Conservation (phyloP, 30 jellyfish, hydroid and myxozoan species). For the Cassiopea xamachana region DNA sequence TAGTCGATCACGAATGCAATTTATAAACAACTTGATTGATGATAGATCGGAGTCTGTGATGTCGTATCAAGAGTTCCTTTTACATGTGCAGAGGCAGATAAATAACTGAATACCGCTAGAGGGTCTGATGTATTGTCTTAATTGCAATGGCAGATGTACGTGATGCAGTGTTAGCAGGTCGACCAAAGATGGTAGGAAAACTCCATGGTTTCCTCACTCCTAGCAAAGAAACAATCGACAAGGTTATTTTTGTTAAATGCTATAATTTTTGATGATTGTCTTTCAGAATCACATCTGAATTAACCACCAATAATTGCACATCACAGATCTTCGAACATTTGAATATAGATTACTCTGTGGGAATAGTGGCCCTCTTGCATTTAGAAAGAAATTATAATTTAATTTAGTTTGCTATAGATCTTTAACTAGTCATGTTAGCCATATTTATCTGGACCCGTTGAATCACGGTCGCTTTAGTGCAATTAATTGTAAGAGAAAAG, state of each 20-base stretch:
- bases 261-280: neutral
- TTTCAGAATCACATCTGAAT: neutral
- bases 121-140: neutral
- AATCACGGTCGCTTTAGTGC: neutral
- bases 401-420: neutral
- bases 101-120: conserved; percentile 44
- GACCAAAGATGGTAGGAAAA: neutral
- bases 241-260: neutral
- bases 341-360: neutral
- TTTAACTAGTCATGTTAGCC: neutral
- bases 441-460: neutral
- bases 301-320: neutral
- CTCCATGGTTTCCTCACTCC: neutral
- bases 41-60: conserved; percentile 96
- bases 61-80: conserved; percentile 95
- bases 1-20: conserved; percentile 80
- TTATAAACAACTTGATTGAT: conserved; percentile 82
- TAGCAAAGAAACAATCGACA: neutral
- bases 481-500: too few species aligned
- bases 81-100: conserved; percentile 90
- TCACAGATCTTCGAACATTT: neutral
- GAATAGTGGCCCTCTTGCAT: neutral
- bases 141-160: neutral
- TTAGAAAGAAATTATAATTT: neutral
- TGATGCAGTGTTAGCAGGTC: neutral